A percentile compares a stretch with the other conserved stretches of the same genome.
These are phyloP conservation scores for Stenodema calcarata DNA, from an alignment of 2,888 invertebrate genomes.

Conservation along the genomic window DNA sequence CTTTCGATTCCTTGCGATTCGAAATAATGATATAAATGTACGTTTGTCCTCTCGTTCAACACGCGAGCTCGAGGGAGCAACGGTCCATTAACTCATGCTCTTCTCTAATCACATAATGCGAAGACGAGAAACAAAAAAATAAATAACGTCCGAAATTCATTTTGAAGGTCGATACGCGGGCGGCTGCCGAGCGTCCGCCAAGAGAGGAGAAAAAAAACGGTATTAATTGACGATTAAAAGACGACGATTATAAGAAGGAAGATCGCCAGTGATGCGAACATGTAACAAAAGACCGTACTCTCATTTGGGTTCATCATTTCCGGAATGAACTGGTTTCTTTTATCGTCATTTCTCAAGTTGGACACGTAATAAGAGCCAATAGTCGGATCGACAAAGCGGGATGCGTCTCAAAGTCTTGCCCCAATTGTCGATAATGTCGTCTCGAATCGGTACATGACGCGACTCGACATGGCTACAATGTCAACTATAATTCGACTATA, in stretches of 20 bases:
- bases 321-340: not conserved
- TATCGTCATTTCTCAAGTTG: not conserved
- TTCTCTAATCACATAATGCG: not conserved
- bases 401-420: not conserved
- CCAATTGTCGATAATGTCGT: not conserved
- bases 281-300: not conserved
- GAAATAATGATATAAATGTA: too few relatives aligned
- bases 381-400: too few relatives aligned
- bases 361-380: not conserved
- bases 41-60: too few relatives aligned
- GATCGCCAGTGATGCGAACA: not conserved
- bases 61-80: too few relatives aligned
- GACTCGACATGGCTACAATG: too few relatives aligned
- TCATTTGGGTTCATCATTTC: not conserved
- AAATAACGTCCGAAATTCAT: not conserved
- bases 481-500: too few relatives aligned
- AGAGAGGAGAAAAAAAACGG: not conserved
- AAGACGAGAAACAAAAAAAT: too few relatives aligned
- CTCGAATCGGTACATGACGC: too few relatives aligned
- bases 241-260: not conserved
- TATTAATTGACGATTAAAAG: not conserved
- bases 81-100: too few relatives aligned
- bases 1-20: too few relatives aligned
- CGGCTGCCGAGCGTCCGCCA: not conserved
- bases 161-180: not conserved